Evolutionary conservation across 2,888 invertebrate species (phyloP).

Genomic region (Alcis repandata): DNA sequence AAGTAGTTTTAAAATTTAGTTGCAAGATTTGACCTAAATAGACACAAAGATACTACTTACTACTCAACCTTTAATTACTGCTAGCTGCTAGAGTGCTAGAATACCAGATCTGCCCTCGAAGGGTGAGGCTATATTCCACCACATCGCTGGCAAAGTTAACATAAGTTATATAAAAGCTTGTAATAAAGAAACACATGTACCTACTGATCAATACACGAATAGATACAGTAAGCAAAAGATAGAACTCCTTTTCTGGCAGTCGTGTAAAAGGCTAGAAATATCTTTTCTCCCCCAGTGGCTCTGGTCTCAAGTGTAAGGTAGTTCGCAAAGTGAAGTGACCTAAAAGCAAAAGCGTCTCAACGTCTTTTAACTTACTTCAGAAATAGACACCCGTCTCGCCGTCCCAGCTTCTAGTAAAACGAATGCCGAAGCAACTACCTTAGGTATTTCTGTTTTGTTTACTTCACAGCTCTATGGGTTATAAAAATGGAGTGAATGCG

Average conservation of each 20-base stretch:
- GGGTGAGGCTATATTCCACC: too few relatives aligned
- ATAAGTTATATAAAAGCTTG: too few relatives aligned
- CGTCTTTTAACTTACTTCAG: constrained; percentile 72
- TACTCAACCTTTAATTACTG: too few relatives aligned
- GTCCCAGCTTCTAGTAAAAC: constrained; percentile 51
- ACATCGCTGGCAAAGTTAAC: too few relatives aligned
- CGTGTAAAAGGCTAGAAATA: constrained; percentile 1
- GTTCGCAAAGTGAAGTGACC: constrained; percentile 65
- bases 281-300: constrained; percentile 3
- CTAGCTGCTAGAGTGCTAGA: too few relatives aligned
- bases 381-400: constrained; percentile 68
- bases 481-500: constrained; percentile 11
- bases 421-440: constrained; percentile 47
- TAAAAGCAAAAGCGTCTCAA: constrained; percentile 68
- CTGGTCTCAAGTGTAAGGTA: constrained; percentile 17
- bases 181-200: too few relatives aligned
- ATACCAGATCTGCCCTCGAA: too few relatives aligned
- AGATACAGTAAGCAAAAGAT: not conserved
- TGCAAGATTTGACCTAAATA: too few relatives aligned
- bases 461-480: constrained; percentile 16
- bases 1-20: too few relatives aligned
- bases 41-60: too few relatives aligned
- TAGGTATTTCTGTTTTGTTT: constrained; percentile 27
- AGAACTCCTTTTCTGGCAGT: not conserved
- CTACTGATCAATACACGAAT: too few relatives aligned